Percentiles rank a stretch among this genome's conserved stretches.
Evolutionary conservation across 2,888 invertebrate genomes (phyloP).

Genomic region (Synanthedon tipuliformis): DNA sequence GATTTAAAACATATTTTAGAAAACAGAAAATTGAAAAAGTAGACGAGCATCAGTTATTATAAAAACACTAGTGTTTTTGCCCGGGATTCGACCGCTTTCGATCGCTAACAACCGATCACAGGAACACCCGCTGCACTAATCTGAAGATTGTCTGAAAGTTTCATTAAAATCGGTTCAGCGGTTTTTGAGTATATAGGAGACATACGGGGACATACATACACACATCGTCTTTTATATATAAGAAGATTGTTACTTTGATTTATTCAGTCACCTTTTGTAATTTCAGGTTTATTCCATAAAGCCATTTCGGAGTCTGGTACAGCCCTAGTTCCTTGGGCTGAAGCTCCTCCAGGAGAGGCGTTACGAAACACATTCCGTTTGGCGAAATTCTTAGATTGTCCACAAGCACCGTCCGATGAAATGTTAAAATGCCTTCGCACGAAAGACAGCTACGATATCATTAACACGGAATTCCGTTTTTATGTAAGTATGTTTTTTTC

Average conservation of each 20-base stretch:
- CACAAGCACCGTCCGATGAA: conserved; percentile 51
- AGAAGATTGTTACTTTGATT: neutral
- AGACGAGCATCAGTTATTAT: neutral
- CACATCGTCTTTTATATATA: too few relatives aligned
- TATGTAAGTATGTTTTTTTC: conserved; percentile 63
- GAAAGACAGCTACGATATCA: conserved; percentile 73
- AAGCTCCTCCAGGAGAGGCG: conserved; percentile 71
- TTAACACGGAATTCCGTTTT: conserved; percentile 74
- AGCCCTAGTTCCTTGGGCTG: conserved; percentile 76
- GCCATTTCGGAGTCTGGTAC: conserved; percentile 83
- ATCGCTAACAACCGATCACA: too few relatives aligned
- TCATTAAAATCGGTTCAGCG: too few relatives aligned
- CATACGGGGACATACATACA: too few relatives aligned
- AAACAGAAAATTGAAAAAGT: too few relatives aligned
- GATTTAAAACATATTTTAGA: too few relatives aligned
- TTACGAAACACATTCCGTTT: conserved; percentile 70
- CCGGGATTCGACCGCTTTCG: too few relatives aligned
- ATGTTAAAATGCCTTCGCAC: conserved; percentile 74
- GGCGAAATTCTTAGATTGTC: conserved; percentile 73
- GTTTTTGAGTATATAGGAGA: too few relatives aligned
- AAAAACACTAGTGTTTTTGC: too few relatives aligned
- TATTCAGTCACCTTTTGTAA: neutral
- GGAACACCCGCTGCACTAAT: too few relatives aligned
- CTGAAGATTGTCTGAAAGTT: too few relatives aligned
- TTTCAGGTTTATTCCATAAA: conserved; percentile 75